phyloP scores from a whole-genome alignment of 1,140 invertebrate species.

The Pseudobourletiella spinata region DNA sequence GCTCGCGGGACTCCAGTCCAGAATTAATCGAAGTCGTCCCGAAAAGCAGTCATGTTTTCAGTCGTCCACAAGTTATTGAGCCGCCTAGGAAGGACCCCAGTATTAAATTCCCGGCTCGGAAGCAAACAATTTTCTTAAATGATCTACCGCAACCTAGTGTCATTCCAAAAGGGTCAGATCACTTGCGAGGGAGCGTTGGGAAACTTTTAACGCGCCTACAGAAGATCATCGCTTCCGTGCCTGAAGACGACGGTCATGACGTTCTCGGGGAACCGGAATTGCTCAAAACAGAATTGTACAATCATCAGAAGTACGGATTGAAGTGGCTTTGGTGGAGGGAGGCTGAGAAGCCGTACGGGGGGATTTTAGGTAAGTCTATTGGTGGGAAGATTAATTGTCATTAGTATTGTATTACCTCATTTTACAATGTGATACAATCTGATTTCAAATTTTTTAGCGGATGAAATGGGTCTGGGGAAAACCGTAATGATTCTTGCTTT shows the following conservation, averaged over 20 bases:
- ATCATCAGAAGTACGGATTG: slow-evolving; percentile 76
- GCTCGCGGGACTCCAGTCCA: too few relatives aligned
- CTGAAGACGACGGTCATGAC: neutral
- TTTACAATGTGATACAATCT: too few relatives aligned
- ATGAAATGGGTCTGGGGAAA: slow-evolving; percentile 93
- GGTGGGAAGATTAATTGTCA: too few relatives aligned
- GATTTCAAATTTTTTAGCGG: slow-evolving; percentile 50
- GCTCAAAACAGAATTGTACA: slow-evolving; percentile 62
- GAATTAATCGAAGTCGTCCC: too few relatives aligned
- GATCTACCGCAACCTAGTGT: too few relatives aligned
- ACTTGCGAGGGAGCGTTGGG: neutral
- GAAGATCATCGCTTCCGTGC: neutral
- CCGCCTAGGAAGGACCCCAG: too few relatives aligned
- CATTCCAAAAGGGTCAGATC: too few relatives aligned
- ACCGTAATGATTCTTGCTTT: slow-evolving; percentile 86
- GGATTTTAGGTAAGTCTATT: slow-evolving; percentile 51
- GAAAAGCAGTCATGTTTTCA: too few relatives aligned
- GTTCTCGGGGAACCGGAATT: neutral
- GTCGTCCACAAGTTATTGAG: too few relatives aligned
- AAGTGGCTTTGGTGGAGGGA: slow-evolving; percentile 86
- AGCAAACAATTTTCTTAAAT: too few relatives aligned
- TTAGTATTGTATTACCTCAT: too few relatives aligned
- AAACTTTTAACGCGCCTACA: neutral
- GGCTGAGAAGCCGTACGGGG: slow-evolving; percentile 66
- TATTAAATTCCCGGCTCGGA: too few relatives aligned